Base-by-base conservation (phyloP, 2,888 invertebrate genomes). In the Heliconius cydno region DNA sequence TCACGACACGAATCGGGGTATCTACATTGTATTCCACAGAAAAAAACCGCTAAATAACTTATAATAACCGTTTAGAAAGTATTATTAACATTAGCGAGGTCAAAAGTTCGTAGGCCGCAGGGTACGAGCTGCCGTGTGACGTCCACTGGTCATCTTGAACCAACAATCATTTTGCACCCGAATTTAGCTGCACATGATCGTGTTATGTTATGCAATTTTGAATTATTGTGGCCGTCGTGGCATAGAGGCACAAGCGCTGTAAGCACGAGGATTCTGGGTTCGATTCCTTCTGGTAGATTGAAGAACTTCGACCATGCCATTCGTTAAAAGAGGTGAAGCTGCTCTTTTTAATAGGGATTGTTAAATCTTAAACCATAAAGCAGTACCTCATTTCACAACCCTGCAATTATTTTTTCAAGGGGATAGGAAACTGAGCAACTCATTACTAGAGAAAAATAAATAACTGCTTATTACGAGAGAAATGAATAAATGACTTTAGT, bases 51-150 rank as follows among this genome's bases (percentile, higher is more conserved):
- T 87, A 86, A 88, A 86, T 77, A 81, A 81, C 81, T 87, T 85
- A 86, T 89, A 90, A 90, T 89, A 89, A 90, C 86, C 84, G 86
- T 89, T 92, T 92, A 92, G 92, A 93, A 93, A 93, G 93, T 89
- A 81, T 80, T 83, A 82, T 80, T 87, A 88, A 88, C 87, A 90
- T 90, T 88, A 89, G 87, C 86, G 86, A 84, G 86, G 87, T 90
- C 89, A 82, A 82, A 79, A 83, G 84, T 82, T 79, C 82, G 77
- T 30, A 38, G 34, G 65, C 77, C 79, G 74, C 52, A 22, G 34
- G 65, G 66, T 38, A 57, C 66, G 4, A 38, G 78, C 77, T 75
- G 78, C 81, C 79, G 79, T 77, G 81, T 75, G 77, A 78, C 79
- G 80, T 41, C 73, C n/a, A 79, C 76, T 41, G 70, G 30, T 72